Evolutionary conservation across 2,888 invertebrate genomes (phyloP).

Genomic region (Laspeyria flexula): DNA sequence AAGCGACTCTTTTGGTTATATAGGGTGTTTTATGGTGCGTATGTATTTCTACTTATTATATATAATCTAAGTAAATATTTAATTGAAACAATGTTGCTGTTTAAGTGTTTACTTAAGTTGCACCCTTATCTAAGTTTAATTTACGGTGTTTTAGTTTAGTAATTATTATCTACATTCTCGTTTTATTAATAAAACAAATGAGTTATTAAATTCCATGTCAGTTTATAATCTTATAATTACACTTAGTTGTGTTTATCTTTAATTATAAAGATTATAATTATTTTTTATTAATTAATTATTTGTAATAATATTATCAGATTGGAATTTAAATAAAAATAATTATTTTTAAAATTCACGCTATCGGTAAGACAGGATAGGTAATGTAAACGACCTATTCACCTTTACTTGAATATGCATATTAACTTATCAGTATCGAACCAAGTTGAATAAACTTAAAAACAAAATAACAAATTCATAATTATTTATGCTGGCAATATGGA

Average conservation of each 20-base stretch:
- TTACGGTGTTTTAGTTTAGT: constrained; percentile 21
- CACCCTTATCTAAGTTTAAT: constrained; percentile 30
- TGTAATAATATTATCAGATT: no score
- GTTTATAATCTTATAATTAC: no score
- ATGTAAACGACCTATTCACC: constrained; percentile 59
- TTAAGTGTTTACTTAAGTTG: constrained; percentile 10
- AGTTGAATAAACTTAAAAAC: constrained; percentile 67
- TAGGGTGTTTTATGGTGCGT: constrained; percentile 41
- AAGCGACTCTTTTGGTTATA: constrained; percentile 10
- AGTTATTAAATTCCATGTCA: no score
- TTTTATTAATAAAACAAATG: background rate
- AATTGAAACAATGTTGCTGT: no score
- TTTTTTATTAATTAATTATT: no score
- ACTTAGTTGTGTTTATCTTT: background rate
- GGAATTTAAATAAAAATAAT: no score
- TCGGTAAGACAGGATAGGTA: constrained; percentile 28
- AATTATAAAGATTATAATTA: no score
- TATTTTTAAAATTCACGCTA: constrained; percentile 31
- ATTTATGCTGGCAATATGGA: constrained; percentile 11
- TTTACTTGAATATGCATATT: constrained; percentile 66
- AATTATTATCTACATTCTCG: no score
- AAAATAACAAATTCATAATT: constrained; percentile 35
- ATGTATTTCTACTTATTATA: constrained; percentile 30
- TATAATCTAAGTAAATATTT: constrained; percentile 32
- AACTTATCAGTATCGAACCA: constrained; percentile 42